A percentile compares a stretch with the other conserved stretches of the same genome.
Evolutionary conservation across 2,797 vertebrate species (phyloP).

Genomic region (Cryptoblepharus egeriae): DNA sequence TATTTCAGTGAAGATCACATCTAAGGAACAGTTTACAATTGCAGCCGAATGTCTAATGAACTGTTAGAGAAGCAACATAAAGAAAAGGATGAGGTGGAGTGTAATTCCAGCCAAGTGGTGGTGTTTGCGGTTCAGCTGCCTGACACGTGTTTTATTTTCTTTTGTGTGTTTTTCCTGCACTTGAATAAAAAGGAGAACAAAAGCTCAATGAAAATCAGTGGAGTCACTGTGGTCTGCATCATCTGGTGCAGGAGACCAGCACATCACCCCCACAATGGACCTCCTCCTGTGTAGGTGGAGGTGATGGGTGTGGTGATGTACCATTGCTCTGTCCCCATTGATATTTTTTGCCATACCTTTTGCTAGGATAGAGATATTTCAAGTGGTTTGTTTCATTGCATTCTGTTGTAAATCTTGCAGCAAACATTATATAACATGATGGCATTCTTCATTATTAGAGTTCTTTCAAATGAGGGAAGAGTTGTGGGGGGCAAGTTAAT

Average conservation of each 20-base stretch:
- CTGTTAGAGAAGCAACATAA: background rate
- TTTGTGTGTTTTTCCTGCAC: background rate
- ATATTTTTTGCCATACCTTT: too few relatives aligned
- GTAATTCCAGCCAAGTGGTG: background rate
- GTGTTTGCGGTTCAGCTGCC: background rate
- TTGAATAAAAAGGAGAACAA: background rate
- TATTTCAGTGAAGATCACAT: background rate
- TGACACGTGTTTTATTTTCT: background rate
- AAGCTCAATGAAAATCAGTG: background rate
- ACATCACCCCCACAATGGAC: too few relatives aligned
- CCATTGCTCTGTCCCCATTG: too few relatives aligned
- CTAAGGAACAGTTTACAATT: background rate
- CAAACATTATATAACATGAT: too few relatives aligned
- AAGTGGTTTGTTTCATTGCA: too few relatives aligned
- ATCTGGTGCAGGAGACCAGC: too few relatives aligned
- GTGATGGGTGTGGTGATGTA: too few relatives aligned
- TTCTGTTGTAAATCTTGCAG: background rate
- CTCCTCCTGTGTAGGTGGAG: too few relatives aligned
- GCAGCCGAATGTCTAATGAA: background rate
- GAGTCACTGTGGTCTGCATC: too few relatives aligned
- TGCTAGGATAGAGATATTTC: too few relatives aligned
- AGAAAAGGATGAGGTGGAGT: background rate
- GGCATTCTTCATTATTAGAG: too few relatives aligned
- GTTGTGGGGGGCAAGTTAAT: background rate
- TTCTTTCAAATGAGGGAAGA: background rate